Evolutionary conservation across 1,140 invertebrate species (phyloP).

Genomic region (Meloidogyne exigua): DNA sequence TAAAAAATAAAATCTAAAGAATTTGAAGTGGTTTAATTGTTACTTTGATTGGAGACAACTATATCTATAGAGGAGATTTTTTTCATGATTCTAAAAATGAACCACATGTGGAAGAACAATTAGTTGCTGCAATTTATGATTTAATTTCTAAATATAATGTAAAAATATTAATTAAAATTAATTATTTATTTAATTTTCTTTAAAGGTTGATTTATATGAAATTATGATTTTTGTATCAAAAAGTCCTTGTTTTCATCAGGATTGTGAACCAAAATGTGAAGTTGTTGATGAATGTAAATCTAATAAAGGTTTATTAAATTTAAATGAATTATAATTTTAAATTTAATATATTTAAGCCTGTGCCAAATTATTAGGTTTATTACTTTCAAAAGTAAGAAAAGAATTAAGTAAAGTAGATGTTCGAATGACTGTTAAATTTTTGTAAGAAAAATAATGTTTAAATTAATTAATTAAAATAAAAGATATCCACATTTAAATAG

Average conservation of each 20-base stretch:
- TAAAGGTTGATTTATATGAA: slow-evolving; percentile 62
- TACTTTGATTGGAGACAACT: slow-evolving; percentile 62
- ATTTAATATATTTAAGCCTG: slow-evolving; percentile 48
- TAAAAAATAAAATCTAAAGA: not conserved
- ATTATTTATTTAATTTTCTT: not conserved
- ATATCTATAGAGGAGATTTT: slow-evolving; percentile 63
- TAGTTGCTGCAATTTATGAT: slow-evolving; percentile 63
- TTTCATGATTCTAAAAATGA: slow-evolving; percentile 62
- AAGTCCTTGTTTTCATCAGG: slow-evolving; percentile 62
- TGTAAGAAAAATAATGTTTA: slow-evolving; percentile 16
- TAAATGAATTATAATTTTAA: not conserved
- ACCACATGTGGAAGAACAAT: slow-evolving; percentile 62
- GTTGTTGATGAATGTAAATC: slow-evolving; percentile 63
- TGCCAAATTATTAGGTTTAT: slow-evolving; percentile 58
- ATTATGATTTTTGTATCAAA: slow-evolving; percentile 63
- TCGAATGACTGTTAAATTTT: slow-evolving; percentile 29
- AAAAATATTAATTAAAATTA: slow-evolving; percentile 14
- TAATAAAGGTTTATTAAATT: slow-evolving; percentile 45
- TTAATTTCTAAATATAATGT: slow-evolving; percentile 63
- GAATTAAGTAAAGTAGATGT: slow-evolving; percentile 63
- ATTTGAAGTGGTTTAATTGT: slow-evolving; percentile 57
- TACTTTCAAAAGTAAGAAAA: slow-evolving; percentile 61
- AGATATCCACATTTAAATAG: slow-evolving; percentile 61
- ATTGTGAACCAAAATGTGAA: slow-evolving; percentile 63
- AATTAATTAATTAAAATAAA: not conserved